These are phyloP conservation scores for Spea bombifrons DNA, from an alignment of 2,113 vertebrate species.

Conservation along the genomic window DNA sequence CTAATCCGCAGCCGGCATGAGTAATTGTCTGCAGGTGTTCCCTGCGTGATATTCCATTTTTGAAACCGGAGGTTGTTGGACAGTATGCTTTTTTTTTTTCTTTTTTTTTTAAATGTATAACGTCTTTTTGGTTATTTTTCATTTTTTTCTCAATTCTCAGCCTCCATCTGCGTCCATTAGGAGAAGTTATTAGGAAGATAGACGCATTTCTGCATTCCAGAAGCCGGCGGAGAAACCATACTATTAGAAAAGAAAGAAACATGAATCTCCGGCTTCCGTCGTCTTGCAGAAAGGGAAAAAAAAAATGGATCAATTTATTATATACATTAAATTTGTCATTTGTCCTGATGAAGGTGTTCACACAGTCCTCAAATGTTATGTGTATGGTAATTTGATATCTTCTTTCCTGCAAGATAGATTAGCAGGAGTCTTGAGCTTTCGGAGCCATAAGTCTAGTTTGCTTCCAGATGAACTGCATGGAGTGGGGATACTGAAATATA, in stretches of 20 bases:
- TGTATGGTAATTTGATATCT: conserved; percentile 44
- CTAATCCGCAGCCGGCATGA: conserved; percentile 5
- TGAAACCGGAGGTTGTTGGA: not conserved
- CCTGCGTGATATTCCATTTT: conserved; percentile 31
- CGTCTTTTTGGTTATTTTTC: conserved; percentile 8
- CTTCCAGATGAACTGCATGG: conserved; percentile 8
- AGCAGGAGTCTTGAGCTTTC: conserved; percentile 36
- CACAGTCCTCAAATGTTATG: conserved; percentile 40
- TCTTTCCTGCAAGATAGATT: conserved; percentile 35
- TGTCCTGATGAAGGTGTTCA: conserved; percentile 43
- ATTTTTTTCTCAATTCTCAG: not conserved
- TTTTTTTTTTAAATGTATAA: conserved; percentile 23
- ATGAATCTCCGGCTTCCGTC: conserved; percentile 25
- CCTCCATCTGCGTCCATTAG: conserved; percentile 35
- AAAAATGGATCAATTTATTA: conserved; percentile 34
- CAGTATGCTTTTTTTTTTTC: conserved; percentile 4
- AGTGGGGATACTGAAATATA: not conserved
- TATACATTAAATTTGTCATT: conserved; percentile 45
- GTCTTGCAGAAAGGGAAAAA: not conserved
- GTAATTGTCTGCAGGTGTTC: conserved; percentile 38
- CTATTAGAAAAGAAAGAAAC: conserved; percentile 28
- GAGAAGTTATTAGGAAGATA: conserved; percentile 39
- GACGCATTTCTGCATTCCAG: conserved; percentile 40
- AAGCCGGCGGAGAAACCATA: conserved; percentile 35
- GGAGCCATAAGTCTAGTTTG: conserved; percentile 29